These are phyloP conservation scores for Gila orcuttii DNA, from an alignment of 2,113 vertebrate species.

Conservation along the genomic window DNA sequence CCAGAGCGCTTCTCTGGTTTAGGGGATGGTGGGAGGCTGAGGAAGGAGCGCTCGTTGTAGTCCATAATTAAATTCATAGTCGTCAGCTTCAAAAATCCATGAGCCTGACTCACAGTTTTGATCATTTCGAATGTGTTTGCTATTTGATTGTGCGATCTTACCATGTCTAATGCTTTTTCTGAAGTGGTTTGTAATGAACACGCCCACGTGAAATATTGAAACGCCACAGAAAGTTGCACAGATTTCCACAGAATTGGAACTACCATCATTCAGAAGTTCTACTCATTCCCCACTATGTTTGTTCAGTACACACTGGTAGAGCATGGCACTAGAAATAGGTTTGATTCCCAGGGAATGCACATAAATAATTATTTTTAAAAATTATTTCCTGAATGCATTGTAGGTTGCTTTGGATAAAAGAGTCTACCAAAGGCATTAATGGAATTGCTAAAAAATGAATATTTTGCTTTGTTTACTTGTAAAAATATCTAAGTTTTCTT, in stretches of 20 bases:
- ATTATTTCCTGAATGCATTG: background rate
- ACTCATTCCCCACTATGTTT: background rate
- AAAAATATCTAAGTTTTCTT: background rate
- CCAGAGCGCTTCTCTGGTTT: background rate
- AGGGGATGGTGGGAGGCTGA: conserved; percentile 6
- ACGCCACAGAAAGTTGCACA: background rate
- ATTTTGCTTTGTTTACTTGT: background rate
- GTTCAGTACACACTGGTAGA: background rate
- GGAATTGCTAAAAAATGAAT: background rate
- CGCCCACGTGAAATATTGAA: background rate
- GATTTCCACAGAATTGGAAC: background rate
- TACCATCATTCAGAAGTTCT: background rate
- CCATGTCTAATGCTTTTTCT: conserved; percentile 24
- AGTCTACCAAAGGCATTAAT: background rate
- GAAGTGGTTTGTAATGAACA: conserved; percentile 1
- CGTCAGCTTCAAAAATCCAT: conserved; percentile 19
- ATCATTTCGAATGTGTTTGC: background rate
- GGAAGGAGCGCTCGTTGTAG: background rate
- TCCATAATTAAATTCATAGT: conserved; percentile 26
- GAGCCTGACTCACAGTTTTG: conserved; percentile 28
- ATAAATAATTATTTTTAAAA: background rate
- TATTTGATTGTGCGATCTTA: conserved; percentile 13
- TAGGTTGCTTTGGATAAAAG: background rate
- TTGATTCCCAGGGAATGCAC: background rate
- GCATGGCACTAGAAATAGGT: background rate